Percentiles rank a stretch among this genome's conserved stretches.
Conservation (phyloP, 2,888 invertebrate genomes). For the Odontomyia ornata region DNA sequence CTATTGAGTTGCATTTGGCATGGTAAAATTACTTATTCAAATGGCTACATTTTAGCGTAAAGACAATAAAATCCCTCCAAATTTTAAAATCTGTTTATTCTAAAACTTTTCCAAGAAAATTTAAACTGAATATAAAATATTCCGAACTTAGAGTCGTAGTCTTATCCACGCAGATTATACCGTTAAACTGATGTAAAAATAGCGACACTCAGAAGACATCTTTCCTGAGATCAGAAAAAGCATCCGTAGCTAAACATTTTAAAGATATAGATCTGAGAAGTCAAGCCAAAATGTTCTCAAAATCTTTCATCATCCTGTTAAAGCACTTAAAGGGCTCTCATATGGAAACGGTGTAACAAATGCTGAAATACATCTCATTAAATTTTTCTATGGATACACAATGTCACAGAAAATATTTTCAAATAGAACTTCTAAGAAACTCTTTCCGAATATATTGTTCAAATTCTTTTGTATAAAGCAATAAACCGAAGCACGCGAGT, state of each 20-base stretch:
- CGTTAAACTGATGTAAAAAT: conserved; percentile 46
- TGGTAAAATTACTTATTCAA: background rate
- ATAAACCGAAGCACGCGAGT: too few species aligned
- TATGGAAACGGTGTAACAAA: conserved; percentile 20
- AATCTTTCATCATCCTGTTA: conserved; percentile 21
- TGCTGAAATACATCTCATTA: background rate
- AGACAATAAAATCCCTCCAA: background rate
- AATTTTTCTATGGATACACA: background rate
- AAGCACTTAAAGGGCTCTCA: conserved; percentile 26
- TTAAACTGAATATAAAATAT: background rate
- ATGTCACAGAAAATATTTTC: background rate
- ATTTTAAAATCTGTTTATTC: background rate
- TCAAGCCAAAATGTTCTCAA: conserved; percentile 11
- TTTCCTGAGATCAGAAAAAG: conserved; percentile 31
- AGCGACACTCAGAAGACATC: conserved; percentile 43
- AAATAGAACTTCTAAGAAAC: background rate
- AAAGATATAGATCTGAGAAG: conserved; percentile 21
- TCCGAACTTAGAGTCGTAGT: background rate
- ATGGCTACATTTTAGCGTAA: background rate
- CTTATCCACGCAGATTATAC: conserved; percentile 42
- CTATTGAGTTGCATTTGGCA: background rate
- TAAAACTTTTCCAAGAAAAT: background rate
- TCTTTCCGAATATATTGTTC: too few species aligned
- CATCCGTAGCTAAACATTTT: background rate
- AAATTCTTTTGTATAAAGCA: too few species aligned